Evolutionary conservation across 2,797 vertebrate genomes (phyloP).

Genomic region (Alauda arvensis): DNA sequence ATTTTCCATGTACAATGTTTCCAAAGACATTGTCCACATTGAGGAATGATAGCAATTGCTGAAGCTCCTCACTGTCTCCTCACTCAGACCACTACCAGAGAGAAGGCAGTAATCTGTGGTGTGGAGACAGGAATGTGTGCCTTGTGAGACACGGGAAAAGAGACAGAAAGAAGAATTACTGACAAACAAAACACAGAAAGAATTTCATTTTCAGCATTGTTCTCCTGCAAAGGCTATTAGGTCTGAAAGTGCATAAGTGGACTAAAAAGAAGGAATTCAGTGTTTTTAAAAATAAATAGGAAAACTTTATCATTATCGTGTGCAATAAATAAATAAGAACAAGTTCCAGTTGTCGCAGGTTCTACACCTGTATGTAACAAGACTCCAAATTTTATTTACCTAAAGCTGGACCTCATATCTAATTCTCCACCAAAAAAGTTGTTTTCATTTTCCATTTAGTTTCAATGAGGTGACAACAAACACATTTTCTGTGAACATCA

Average conservation of each 20-base stretch:
- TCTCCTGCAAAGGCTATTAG: neutral
- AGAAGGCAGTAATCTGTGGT: neutral
- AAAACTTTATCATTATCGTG: neutral
- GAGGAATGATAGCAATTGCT: neutral
- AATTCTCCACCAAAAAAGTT: neutral
- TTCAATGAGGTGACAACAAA: neutral
- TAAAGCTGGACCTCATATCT: neutral
- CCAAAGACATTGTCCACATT: neutral
- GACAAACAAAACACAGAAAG: neutral
- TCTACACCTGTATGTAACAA: neutral
- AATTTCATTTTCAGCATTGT: neutral
- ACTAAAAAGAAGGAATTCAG: neutral
- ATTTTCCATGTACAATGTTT: neutral
- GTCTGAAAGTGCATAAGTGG: constrained; percentile 6
- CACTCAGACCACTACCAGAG: neutral
- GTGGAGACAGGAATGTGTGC: neutral
- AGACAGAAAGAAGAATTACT: neutral
- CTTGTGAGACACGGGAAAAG: neutral
- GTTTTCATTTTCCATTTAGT: neutral
- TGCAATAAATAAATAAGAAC: neutral
- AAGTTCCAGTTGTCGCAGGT: neutral
- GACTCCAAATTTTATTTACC: neutral
- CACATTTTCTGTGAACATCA: neutral
- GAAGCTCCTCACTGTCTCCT: neutral
- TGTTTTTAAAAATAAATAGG: neutral